Evolutionary conservation across 2,888 invertebrate genomes (phyloP).

Genomic region (Blastobasis adustella): DNA sequence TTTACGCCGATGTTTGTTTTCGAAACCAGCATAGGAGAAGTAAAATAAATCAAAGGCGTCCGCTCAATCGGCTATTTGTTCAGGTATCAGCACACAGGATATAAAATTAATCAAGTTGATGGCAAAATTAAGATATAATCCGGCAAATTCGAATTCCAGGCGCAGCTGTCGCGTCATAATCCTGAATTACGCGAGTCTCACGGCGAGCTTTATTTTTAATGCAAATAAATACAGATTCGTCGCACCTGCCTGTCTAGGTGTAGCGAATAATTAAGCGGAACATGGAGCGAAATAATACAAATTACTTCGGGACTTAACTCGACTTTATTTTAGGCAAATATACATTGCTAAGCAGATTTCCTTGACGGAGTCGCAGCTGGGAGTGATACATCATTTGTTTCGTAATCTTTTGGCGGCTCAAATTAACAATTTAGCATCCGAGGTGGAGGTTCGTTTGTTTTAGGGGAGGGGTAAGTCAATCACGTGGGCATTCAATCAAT

Average conservation of each 20-base stretch:
- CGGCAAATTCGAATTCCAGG: conserved; percentile 53
- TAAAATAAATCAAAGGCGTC: not conserved
- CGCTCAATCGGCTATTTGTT: not conserved
- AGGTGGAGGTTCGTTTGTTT: too few relatives aligned
- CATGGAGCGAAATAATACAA: conserved; percentile 65
- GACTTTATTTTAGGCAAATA: conserved; percentile 51
- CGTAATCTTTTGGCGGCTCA: too few relatives aligned
- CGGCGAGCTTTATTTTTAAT: conserved; percentile 64
- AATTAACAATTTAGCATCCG: too few relatives aligned
- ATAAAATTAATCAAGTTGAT: conserved; percentile 47
- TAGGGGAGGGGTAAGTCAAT: too few relatives aligned
- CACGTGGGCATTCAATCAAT: too few relatives aligned
- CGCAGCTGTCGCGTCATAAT: conserved; percentile 64
- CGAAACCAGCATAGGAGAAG: not conserved
- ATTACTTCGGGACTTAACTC: conserved; percentile 60
- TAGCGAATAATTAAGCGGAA: conserved; percentile 64
- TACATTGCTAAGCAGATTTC: conserved; percentile 44
- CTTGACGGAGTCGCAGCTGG: conserved; percentile 24
- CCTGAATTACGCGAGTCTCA: conserved; percentile 59
- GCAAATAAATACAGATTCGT: conserved; percentile 70
- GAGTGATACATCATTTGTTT: not conserved
- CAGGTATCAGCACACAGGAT: conserved; percentile 21
- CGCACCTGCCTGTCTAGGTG: conserved; percentile 65
- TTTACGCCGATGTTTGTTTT: too few relatives aligned
- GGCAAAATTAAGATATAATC: conserved; percentile 57